Conservation (phyloP, 2,888 invertebrate species). For the Drosophila anceps region DNA sequence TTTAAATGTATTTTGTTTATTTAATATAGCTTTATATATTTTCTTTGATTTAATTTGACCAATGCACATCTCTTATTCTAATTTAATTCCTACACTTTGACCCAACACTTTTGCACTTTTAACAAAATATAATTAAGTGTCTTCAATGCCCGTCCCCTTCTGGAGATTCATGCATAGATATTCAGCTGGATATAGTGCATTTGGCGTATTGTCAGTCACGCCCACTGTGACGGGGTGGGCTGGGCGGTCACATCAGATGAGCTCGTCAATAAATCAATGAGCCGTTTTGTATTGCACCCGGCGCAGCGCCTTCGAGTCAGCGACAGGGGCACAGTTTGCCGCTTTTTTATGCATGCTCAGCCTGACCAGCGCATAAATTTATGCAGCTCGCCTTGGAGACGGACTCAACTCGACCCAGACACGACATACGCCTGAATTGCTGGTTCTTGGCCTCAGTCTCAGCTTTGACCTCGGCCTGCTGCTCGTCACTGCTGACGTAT, state of each 20-base stretch:
- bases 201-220: neutral
- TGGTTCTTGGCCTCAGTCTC: constrained; percentile 13
- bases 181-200: neutral
- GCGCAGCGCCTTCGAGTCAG: constrained; percentile 47
- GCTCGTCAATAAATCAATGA: constrained; percentile 84
- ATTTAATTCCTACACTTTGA: too few species aligned
- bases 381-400: constrained; percentile 58
- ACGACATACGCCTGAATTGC: constrained; percentile 2
- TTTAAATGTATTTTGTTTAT: too few species aligned
- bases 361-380: constrained; percentile 71
- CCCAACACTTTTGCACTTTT: too few species aligned
- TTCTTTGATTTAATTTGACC: too few species aligned
- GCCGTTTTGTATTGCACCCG: constrained; percentile 74
- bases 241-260: constrained; percentile 51
- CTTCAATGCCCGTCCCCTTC: neutral
- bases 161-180: neutral
- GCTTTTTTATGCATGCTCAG: constrained; percentile 33
- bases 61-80: too few species aligned
- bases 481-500: constrained; percentile 77
- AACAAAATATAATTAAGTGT: neutral
- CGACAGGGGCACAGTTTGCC: constrained; percentile 19
- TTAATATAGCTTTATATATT: too few species aligned
- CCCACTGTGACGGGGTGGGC: constrained; percentile 47
- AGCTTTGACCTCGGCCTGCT: constrained; percentile 35
- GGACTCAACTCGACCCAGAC: constrained; percentile 17